Evolutionary conservation across 2,113 vertebrate genomes (phyloP).

Genomic region (Kryptolebias marmoratus): DNA sequence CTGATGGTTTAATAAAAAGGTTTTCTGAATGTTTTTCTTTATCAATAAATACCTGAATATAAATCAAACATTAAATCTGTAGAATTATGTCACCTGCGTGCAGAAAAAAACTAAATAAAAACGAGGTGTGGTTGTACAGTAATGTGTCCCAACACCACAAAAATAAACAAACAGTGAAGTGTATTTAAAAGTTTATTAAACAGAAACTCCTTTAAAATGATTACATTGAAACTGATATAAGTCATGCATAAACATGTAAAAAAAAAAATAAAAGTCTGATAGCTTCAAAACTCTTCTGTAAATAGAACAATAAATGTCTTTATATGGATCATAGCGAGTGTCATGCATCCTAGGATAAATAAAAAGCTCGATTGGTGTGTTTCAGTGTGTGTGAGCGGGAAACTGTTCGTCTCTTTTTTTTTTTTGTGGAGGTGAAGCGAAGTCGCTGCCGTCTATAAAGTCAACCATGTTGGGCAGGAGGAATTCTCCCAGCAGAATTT

Average conservation of each 20-base stretch:
- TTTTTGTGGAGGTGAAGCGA: no score
- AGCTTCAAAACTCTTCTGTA: conserved; percentile 58
- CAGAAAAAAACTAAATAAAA: no score
- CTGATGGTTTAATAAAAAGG: no score
- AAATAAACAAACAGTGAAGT: background rate
- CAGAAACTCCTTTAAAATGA: conserved; percentile 69
- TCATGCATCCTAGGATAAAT: conserved; percentile 75
- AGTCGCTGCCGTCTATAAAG: background rate
- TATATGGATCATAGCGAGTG: conserved; percentile 61
- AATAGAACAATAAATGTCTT: conserved; percentile 60
- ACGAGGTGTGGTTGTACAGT: no score
- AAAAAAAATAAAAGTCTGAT: conserved; percentile 67
- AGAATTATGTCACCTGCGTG: no score
- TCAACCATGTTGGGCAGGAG: conserved; percentile 34
- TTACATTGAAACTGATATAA: conserved; percentile 67
- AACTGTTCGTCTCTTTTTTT: no score
- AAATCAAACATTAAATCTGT: no score
- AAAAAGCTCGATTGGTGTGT: conserved; percentile 64
- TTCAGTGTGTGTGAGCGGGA: conserved; percentile 36
- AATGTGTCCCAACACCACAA: no score
- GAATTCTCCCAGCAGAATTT: conserved; percentile 46
- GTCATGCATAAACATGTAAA: conserved; percentile 72
- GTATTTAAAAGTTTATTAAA: conserved; percentile 72
- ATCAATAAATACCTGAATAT: no score
- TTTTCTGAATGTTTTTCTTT: no score